phyloP scores from a whole-genome alignment of 2,113 vertebrate genomes.

The Pycnonotus jocosus region DNA sequence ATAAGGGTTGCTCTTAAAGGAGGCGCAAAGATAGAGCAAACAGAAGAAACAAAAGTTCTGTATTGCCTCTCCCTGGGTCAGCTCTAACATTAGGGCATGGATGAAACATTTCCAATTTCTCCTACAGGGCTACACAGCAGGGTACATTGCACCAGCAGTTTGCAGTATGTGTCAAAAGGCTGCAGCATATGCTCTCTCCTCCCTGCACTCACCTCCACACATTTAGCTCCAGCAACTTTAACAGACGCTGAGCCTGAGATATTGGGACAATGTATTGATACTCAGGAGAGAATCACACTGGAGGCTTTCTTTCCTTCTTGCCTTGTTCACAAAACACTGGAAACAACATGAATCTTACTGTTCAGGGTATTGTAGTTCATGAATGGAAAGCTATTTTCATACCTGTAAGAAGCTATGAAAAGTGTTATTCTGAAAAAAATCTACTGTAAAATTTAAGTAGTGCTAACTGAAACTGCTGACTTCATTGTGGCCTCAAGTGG shows the following conservation, averaged over 20 bases:
- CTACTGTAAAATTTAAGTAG: background rate
- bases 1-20: background rate
- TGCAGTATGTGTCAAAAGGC: background rate
- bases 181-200: background rate
- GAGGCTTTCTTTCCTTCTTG: background rate
- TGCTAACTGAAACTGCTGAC: background rate
- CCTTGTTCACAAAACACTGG: background rate
- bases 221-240: background rate
- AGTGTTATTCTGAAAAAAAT: background rate
- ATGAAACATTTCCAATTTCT: constrained; percentile 1
- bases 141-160: background rate
- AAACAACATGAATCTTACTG: background rate
- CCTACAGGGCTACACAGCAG: constrained; percentile 13
- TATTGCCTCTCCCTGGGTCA: background rate
- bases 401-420: background rate
- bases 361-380: background rate
- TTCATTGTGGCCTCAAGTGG: background rate
- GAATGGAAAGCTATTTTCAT: background rate
- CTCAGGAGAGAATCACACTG: background rate
- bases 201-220: background rate
- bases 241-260: background rate
- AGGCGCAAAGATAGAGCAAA: background rate
- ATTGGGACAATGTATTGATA: background rate
- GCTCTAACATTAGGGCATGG: background rate
- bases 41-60: background rate